Conservation (phyloP, 2,888 invertebrate species). For the Drosophila bunnanda region DNA sequence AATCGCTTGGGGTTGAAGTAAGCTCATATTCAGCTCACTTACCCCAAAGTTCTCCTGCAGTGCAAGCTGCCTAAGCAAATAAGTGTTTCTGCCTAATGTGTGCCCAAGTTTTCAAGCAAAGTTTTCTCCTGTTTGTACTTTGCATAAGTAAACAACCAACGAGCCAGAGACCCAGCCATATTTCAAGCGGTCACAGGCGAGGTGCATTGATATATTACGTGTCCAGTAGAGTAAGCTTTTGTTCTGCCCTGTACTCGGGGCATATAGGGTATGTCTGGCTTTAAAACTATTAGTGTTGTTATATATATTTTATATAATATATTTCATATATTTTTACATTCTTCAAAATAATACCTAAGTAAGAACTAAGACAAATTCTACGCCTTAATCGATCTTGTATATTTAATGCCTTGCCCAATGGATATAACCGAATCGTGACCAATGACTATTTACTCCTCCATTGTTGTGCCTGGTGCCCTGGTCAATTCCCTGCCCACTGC, state of each 20-base stretch:
- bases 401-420: background rate
- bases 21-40: conserved; percentile 15
- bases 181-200: conserved; percentile 52
- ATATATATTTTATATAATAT: no score
- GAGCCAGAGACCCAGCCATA: conserved; percentile 53
- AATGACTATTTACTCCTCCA: background rate
- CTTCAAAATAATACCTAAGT: no score
- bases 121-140: conserved; percentile 43
- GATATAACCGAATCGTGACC: conserved; percentile 1
- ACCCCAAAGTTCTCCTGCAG: background rate
- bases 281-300: no score
- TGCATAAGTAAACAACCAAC: conserved; percentile 63
- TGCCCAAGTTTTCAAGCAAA: conserved; percentile 46
- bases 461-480: conserved; percentile 16
- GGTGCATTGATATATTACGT: conserved; percentile 77
- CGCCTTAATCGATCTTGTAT: rapidly evolving
- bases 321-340: no score
- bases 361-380: no score
- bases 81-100: conserved; percentile 65
- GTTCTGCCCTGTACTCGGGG: conserved; percentile 24
- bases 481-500: conserved; percentile 1
- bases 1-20: background rate
- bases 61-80: conserved; percentile 62
- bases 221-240: conserved; percentile 59
- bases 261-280: background rate